Base-by-base conservation (phyloP, 1,140 invertebrate species). In the Drosophila lacteicornis region DNA sequence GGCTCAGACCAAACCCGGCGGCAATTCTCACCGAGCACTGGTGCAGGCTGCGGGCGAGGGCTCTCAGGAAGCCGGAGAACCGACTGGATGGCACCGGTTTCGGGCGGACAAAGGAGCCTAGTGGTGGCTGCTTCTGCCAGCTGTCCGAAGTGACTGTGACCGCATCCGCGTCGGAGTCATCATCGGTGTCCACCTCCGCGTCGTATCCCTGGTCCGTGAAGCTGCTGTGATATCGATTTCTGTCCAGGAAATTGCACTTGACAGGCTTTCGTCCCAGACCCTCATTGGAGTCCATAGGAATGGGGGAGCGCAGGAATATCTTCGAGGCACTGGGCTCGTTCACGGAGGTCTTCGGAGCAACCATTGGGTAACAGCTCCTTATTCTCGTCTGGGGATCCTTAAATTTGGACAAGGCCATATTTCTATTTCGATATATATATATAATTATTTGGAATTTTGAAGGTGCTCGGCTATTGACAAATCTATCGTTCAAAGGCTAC, bases 1-100 rank as follows among this genome's bases (percentile, higher is more conserved):
- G 76, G 7, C 67, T 79, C 53, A 86, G 33, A 0, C 83, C 83
- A 25, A 87, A 74, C 0, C 83, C 83, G 6, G 80, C 56, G 6
- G 76, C 79, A 42, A 86, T 53, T 0, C 67, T 61, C 9, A 30
- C 40, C 12, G 45, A 27, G 27, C 62, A 76, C 4, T 77, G 58
- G 9, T 60, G 6, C 9, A 86, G 3, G 13, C 59, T 61, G 8
- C 67, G 70, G 1, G 8, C 27, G 1, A 86, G 15, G 0, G 22
- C 19, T 3, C 67, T 45, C 0, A 68, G 4, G 8, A 87, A n/a
- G 0, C 56, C 51, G 4, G 53, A 60, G 30, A 40, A 68, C 4
- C 66, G 50, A 12, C 46, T 49, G 8, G 42, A 43, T 0, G 30
- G 22, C 30, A 53, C 17, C 1, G 17, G 12, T n/a, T 46, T 45